Conservation (phyloP, 2,797 vertebrate species). For the Falco peregrinus region DNA sequence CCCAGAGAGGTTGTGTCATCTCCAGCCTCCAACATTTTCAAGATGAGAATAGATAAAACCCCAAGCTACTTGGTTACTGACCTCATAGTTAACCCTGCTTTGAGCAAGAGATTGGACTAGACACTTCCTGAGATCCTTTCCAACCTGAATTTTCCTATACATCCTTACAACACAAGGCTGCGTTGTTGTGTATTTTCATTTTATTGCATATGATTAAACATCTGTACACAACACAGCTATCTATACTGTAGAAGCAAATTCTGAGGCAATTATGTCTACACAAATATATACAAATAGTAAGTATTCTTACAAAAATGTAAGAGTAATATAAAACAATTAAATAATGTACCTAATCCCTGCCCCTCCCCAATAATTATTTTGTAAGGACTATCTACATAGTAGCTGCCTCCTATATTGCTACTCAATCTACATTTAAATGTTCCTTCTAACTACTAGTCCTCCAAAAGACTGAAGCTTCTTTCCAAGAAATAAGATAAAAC, state of each 20-base stretch:
- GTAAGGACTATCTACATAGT: neutral
- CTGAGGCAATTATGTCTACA: neutral
- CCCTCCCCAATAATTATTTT: neutral
- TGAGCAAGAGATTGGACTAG: neutral
- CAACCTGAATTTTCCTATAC: neutral
- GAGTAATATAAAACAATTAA: no score
- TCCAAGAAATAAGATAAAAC: neutral
- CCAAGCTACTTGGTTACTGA: neutral
- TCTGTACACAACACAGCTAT: neutral
- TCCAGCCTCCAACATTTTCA: neutral
- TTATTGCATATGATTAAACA: neutral
- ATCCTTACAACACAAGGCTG: neutral
- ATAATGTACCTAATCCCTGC: neutral
- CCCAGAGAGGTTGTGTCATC: neutral
- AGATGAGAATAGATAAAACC: neutral
- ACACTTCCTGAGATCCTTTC: neutral
- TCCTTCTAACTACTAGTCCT: neutral
- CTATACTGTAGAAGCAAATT: neutral
- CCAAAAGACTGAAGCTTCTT: neutral
- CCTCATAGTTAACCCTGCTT: neutral
- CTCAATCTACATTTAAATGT: neutral
- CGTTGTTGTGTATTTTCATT: neutral
- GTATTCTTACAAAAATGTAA: neutral
- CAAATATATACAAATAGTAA: neutral
- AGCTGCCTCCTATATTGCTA: neutral